Conservation (phyloP, 1,140 invertebrate species). For the Tetramorium alpestre region DNA sequence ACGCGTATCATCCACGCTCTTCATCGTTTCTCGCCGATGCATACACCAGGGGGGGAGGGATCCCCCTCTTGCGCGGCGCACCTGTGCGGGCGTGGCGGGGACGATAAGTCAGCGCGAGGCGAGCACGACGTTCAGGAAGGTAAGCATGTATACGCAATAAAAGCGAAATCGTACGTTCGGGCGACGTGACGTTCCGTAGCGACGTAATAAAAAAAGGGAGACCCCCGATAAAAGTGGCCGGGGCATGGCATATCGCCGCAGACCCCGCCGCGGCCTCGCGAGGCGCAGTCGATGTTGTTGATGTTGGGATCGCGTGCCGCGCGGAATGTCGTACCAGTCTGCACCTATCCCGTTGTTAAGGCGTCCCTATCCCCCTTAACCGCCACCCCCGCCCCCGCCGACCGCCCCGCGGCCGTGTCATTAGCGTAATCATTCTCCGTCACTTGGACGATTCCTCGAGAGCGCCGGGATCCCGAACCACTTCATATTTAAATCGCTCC, state of each 20-base stretch:
- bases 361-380: slow-evolving; percentile 9
- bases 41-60: not conserved
- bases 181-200: slow-evolving; percentile 11
- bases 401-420: slow-evolving; percentile 68
- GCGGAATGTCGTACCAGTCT: slow-evolving; percentile 78
- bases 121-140: slow-evolving; percentile 14
- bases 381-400: slow-evolving; percentile 8
- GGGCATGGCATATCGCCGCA: not conserved
- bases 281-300: slow-evolving; percentile 67
- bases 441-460: slow-evolving; percentile 75
- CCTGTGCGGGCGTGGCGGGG: slow-evolving; percentile 45
- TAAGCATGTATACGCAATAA: slow-evolving; percentile 53
- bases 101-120: slow-evolving; percentile 56
- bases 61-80: slow-evolving; percentile 36
- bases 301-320: slow-evolving; percentile 73
- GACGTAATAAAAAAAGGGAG: slow-evolving; percentile 64
- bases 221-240: slow-evolving; percentile 50
- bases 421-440: slow-evolving; percentile 82
- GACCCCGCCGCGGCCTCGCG: slow-evolving; percentile 32
- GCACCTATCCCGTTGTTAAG: slow-evolving; percentile 75
- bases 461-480: slow-evolving; percentile 59
- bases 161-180: slow-evolving; percentile 60
- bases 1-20: slow-evolving; percentile 67
- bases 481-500: slow-evolving; percentile 72
- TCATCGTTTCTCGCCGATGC: slow-evolving; percentile 49